These are phyloP conservation scores for Alca torda DNA, from an alignment of 2,797 vertebrate species.

Conservation along the genomic window DNA sequence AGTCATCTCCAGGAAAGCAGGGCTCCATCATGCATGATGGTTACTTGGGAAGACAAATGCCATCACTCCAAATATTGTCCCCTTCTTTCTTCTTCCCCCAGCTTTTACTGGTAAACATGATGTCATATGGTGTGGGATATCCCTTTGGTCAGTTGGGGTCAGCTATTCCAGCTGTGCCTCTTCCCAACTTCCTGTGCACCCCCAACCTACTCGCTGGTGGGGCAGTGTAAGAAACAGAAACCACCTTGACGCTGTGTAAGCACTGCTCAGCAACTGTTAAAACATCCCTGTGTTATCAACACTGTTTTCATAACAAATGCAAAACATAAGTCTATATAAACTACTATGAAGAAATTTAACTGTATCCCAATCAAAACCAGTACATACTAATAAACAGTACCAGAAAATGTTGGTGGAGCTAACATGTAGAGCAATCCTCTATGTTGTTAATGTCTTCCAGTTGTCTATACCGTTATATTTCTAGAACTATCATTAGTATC, in stretches of 20 bases:
- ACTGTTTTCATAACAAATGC: neutral
- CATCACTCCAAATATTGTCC: fast-evolving
- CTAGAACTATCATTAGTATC: neutral
- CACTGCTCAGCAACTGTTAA: neutral
- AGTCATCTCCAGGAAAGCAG: neutral
- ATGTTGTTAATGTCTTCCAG: neutral
- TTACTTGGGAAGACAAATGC: neutral
- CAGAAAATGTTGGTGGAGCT: neutral
- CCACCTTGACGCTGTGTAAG: neutral
- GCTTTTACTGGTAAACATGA: neutral
- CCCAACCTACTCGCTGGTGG: fast-evolving
- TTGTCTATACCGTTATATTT: neutral
- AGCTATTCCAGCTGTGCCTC: neutral
- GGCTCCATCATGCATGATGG: fast-evolving
- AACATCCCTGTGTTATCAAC: neutral
- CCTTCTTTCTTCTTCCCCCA: neutral
- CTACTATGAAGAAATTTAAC: neutral
- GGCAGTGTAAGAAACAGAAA: neutral
- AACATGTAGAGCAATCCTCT: neutral
- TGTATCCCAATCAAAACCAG: neutral
- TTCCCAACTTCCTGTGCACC: neutral
- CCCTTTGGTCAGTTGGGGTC: neutral
- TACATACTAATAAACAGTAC: neutral
- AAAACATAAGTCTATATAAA: neutral
- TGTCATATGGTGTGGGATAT: too few relatives aligned